Evolutionary conservation across 2,113 vertebrate genomes (phyloP).

Genomic region (Deroptyus accipitrinus): DNA sequence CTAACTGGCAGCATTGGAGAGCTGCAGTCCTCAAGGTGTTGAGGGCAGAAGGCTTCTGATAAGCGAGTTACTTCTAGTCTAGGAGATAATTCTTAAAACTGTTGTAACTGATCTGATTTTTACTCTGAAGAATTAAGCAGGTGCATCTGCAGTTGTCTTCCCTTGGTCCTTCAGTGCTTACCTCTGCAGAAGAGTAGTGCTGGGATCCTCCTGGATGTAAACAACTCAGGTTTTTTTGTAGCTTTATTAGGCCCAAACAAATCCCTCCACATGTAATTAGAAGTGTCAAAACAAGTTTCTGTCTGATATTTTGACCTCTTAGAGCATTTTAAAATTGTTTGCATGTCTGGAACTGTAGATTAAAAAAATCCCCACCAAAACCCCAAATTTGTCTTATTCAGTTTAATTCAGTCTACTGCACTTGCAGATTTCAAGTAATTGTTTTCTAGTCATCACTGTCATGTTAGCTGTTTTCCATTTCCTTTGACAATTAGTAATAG

Average conservation of each 20-base stretch:
- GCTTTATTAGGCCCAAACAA: background rate
- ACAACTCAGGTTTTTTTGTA: background rate
- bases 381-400: background rate
- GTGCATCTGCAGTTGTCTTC: background rate
- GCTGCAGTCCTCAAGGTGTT: background rate
- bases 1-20: background rate
- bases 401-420: background rate
- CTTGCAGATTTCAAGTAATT: background rate
- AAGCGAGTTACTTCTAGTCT: background rate
- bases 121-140: background rate
- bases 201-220: background rate
- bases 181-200: background rate
- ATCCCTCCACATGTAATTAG: background rate
- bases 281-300: background rate
- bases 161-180: background rate
- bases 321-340: background rate
- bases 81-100: background rate
- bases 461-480: background rate
- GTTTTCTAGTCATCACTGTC: background rate
- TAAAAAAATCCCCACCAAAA: background rate
- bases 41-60: background rate
- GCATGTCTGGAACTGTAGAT: background rate
- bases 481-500: background rate
- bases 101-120: background rate
- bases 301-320: background rate